Base-by-base conservation (phyloP, 2,113 vertebrate species). In the Upupa epops region DNA sequence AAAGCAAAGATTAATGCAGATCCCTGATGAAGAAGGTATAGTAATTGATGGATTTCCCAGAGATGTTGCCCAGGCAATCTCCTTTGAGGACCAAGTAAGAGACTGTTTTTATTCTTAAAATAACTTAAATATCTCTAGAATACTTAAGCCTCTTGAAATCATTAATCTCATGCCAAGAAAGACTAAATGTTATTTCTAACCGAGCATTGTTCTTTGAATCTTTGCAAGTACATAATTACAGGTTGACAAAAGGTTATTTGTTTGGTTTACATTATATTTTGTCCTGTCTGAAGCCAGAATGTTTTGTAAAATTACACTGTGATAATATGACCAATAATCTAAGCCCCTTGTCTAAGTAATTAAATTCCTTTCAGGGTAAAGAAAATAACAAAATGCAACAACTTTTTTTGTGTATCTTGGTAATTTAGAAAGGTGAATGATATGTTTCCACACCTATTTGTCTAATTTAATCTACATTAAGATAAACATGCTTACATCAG, bases 1-100 rank as follows among this genome's bases (percentile, higher is more conserved):
- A 97, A 99, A 99, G 94, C 99, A 99, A 96, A 99, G 98, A 94
- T 96, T 99, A 92, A 99, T 99, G 99, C 99, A 99, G 96, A 98
- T 99, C 83, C 99, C 99, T 8, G 99, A 99, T 28, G 98, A 99
- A 70, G 98, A 97, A 11, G 99, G 99, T 3, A 98, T 99, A 77
- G 98, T 99, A 90, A 99, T 99, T 29, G 99, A 99, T 11, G 99
- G 99, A 66, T 99, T 99, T 94, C 99, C 99, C 55, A 98, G 99
- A 64, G 99, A 99, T 13, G 98, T 99, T 25, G 99, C 98, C 48
- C 99, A 99, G 95, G 99, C 99, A 5, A 95, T 99, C 56, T 99
- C 99, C 88, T 99, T 99, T 96, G 99, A 99, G 85, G 99, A 99
- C 94, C 99, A 99, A 97, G 99, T 99, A 97, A 98, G 98, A 95